Base-by-base conservation (phyloP, 2,888 invertebrate genomes). In the Leptinotarsa tumamoca region DNA sequence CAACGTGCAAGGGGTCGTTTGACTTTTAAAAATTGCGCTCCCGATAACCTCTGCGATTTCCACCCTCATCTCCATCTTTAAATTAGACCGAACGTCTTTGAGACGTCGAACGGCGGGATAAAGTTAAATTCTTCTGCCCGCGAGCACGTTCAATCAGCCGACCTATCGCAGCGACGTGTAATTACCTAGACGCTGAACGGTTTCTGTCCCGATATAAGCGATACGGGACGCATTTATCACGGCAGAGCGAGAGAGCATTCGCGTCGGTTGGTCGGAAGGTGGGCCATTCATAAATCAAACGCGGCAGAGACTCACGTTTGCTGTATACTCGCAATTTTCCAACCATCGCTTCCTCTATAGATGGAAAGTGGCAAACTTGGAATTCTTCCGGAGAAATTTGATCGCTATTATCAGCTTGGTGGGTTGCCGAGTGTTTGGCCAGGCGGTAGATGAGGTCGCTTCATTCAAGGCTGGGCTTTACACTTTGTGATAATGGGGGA, bases 91-190 rank as follows among this genome's bases (percentile, higher is more conserved):
- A 74, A 68, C 73, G 71, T 73, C 76, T 78, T 68, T 71, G 54
- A 67, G 67, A 67, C 68, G 67, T 74, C 69, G 67, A 58, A 61
- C 56, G 79, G 78, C 74, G 54, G 13, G 54, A 51, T 51, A 68
- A n/a, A 51, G 68, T 51, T 68, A 73, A 54, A 51, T 54, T 68
- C 54, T 68, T 83, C 80, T 72, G 81, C 84, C 82, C 81, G 83
- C 83, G 84, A 83, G 83, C 83, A 80, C 81, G 84, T 83, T 84
- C 84, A 84, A 84, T 84, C 85, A 83, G 83, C 81, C 82, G 78
- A 82, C 81, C 83, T 81, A 83, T 84, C 83, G 82, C 82, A 82
- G 82, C 80, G 84, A 80, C 82, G 83, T 84, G 83, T 84, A 84
- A 84, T 84, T 84, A 84, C 84, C 81, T 77, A 82, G 84, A 83